A percentile compares a stretch with the other conserved stretches of the same genome.
Evolutionary conservation across 2,888 invertebrate species (phyloP).

Genomic region (Eupithecia pulchellata): DNA sequence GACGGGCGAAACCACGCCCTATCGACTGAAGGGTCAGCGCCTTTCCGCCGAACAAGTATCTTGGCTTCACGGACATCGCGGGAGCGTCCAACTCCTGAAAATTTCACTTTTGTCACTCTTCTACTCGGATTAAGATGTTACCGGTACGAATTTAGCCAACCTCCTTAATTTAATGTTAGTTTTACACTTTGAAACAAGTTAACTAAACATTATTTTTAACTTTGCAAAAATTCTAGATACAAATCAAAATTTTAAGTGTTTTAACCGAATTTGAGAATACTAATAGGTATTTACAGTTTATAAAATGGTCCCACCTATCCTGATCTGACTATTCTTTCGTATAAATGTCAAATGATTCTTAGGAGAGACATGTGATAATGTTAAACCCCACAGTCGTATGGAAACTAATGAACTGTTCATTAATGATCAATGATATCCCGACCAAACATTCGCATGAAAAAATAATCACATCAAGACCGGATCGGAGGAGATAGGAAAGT

Average conservation of each 20-base stretch:
- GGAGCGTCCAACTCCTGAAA: constrained; percentile 80
- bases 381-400: constrained; percentile 26
- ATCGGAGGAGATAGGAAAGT: constrained; percentile 57
- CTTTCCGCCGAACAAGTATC: constrained; percentile 87
- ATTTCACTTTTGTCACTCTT: constrained; percentile 58
- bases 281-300: constrained; percentile 29
- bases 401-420: constrained; percentile 3
- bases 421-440: constrained; percentile 37
- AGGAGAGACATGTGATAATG: constrained; percentile 15
- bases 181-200: constrained; percentile 2
- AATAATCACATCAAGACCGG: constrained; percentile 69
- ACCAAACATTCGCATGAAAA: constrained; percentile 56
- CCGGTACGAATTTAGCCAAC: constrained; percentile 25
- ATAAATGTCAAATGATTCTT: not conserved
- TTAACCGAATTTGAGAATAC: constrained; percentile 17
- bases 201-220: not conserved
- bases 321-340: constrained; percentile 64
- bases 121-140: constrained; percentile 41
- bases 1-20: constrained; percentile 90
- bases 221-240: not conserved
- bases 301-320: constrained; percentile 47
- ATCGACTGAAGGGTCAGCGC: constrained; percentile 88
- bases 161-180: constrained; percentile 24
- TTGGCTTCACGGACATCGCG: constrained; percentile 78
- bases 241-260: constrained; percentile 15